Base-by-base conservation (phyloP, 2,113 vertebrate species). In the Macrotus californicus region DNA sequence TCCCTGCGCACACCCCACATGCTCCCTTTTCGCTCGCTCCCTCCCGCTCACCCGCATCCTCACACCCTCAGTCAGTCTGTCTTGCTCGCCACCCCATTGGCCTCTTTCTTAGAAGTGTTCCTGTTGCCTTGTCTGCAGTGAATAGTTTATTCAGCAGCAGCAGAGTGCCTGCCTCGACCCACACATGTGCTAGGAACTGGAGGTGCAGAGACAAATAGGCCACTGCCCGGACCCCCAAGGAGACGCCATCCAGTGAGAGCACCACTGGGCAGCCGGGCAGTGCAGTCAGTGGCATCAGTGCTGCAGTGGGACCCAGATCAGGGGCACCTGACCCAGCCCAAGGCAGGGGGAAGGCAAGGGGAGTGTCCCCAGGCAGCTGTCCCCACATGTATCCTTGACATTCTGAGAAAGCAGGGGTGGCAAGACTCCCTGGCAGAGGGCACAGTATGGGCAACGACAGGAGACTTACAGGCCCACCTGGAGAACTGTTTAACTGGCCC, bases 21-120 rank as follows among this genome's bases (percentile, higher is more conserved):
- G 70, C 87, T 67, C 85, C 43, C 52, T 34, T 15, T 59, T 90
- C 43, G 39, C 46, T 84, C 29, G 76, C 59, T 93, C 69, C 76
- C 26, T 79, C 41, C 79, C 21, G 0, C 61, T 34, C n/a, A 36
- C 64, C 85, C 54, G 48, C n/a, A 5, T 29, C 56, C 87, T 93
- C 48, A 0, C 66, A 64, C 48, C 91, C 81, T 73, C 67, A 4
- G 80, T 94, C 80, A 26, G 67, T 87, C 84, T 72, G 46, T 64
- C 86, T 91, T 52, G 15, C 66, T 91, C 50, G 84, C 83, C 39
- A 94, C 52, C 70, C 70, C 4, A 2, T 50, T 84, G 75, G 50
- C 61, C 80, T 95, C 82, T 84, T 81, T 66, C 91, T 89, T 70
- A 14, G 75, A 93, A 83, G 39, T 22, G 54, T 81, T 73, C 88